Conservation (phyloP, 92 coral and sea anemone genomes). For the Montipora capitata region DNA sequence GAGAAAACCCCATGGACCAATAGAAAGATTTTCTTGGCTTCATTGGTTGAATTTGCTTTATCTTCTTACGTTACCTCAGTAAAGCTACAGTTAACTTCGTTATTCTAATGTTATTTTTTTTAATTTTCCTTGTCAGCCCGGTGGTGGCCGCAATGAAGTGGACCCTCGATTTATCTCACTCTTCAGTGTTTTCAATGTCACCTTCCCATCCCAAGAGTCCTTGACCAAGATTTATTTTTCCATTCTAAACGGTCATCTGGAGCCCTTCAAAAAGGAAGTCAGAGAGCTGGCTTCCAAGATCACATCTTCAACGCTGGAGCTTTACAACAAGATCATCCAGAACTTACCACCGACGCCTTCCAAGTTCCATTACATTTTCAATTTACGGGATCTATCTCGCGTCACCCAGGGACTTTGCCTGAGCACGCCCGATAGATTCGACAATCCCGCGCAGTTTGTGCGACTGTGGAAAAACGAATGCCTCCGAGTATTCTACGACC, state of each 20-base stretch:
- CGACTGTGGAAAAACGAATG: slow-evolving; percentile 99
- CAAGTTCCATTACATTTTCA: slow-evolving; percentile 99
- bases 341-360: slow-evolving; percentile 99
- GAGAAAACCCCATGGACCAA: too few relatives aligned
- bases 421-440: slow-evolving; percentile 96
- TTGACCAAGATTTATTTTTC: slow-evolving; percentile 94
- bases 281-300: slow-evolving; percentile 79
- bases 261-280: slow-evolving; percentile 92
- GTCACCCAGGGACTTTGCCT: slow-evolving; percentile 98
- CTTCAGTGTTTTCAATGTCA: slow-evolving; percentile 98
- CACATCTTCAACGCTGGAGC: slow-evolving; percentile 91
- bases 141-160: slow-evolving; percentile 99
- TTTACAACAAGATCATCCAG: slow-evolving; percentile 88
- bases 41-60: too few relatives aligned
- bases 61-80: too few relatives aligned
- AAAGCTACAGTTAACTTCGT: too few relatives aligned
- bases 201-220: slow-evolving; percentile 96
- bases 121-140: slow-evolving; percentile 79
- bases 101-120: neutral
- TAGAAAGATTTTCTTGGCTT: too few relatives aligned
- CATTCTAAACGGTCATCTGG: slow-evolving; percentile 92
- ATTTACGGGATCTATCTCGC: slow-evolving; percentile 98
- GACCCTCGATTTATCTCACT: slow-evolving; percentile 99
- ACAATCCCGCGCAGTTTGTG: slow-evolving; percentile 89
- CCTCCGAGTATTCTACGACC: slow-evolving; percentile 98